phyloP scores from a whole-genome alignment of 2,888 invertebrate genomes.

The Geotrupes spiniger region DNA sequence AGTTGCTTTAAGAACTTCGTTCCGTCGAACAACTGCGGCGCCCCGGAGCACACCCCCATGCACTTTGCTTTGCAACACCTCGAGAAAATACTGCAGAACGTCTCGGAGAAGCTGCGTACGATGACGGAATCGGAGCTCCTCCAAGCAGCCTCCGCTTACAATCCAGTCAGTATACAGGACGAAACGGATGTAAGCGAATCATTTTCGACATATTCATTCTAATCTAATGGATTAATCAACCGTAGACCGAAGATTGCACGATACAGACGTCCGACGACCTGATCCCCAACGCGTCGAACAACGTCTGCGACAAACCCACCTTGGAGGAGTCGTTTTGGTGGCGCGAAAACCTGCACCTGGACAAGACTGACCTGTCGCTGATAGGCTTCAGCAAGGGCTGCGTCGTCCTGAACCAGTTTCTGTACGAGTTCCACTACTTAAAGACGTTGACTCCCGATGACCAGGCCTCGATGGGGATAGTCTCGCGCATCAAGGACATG shows the following conservation, averaged over 20 bases:
- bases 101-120: slow-evolving; percentile 56
- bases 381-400: slow-evolving; percentile 93
- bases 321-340: slow-evolving; percentile 53
- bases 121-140: slow-evolving; percentile 58
- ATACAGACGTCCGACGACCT: slow-evolving; percentile 18
- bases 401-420: slow-evolving; percentile 86
- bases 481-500: slow-evolving; percentile 70
- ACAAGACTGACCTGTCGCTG: slow-evolving; percentile 51
- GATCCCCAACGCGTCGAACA: slow-evolving; percentile 15
- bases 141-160: slow-evolving; percentile 33
- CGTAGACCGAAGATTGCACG: slow-evolving; percentile 16
- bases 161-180: slow-evolving; percentile 30
- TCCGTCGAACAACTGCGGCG: slow-evolving; percentile 74
- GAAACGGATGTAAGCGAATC: slow-evolving; percentile 27
- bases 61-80: slow-evolving; percentile 73
- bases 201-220: background rate
- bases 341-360: slow-evolving; percentile 57
- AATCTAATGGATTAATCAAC: too few species aligned
- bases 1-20: slow-evolving; percentile 90
- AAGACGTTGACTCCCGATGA: slow-evolving; percentile 64
- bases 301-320: slow-evolving; percentile 16
- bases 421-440: slow-evolving; percentile 79
- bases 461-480: slow-evolving; percentile 60
- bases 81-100: slow-evolving; percentile 59
- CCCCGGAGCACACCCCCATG: slow-evolving; percentile 73